phyloP scores from a whole-genome alignment of 23 tunicate species.

The Ciona savignyi region DNA sequence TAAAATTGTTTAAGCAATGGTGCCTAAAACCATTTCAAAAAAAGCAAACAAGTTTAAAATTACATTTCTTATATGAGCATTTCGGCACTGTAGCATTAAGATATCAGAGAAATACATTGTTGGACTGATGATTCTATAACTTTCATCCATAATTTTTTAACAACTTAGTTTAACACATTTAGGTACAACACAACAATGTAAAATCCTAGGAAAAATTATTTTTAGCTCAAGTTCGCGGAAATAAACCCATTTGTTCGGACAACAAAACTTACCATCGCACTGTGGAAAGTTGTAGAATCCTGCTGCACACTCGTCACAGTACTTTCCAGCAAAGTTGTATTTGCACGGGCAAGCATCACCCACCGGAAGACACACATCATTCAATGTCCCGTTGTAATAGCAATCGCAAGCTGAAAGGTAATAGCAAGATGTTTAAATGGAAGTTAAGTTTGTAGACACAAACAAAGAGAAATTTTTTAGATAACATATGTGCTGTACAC shows the following conservation, averaged over 20 bases:
- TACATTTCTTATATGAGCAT: too few species aligned
- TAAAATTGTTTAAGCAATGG: too few species aligned
- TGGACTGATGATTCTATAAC: not conserved
- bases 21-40: too few species aligned
- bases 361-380: conserved; percentile 76
- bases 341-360: conserved; percentile 93
- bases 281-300: conserved; percentile 93
- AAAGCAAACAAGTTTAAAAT: too few species aligned
- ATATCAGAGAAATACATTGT: not conserved
- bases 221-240: too few species aligned
- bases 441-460: not conserved
- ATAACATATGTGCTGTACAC: too few species aligned
- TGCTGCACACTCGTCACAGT: conserved; percentile 77
- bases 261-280: conserved; percentile 59
- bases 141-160: too few species aligned
- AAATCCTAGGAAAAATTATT: too few species aligned
- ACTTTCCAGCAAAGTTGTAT: conserved; percentile 88
- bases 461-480: too few species aligned
- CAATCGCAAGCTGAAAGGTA: conserved; percentile 83
- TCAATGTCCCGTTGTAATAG: conserved; percentile 82
- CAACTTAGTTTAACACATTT: too few species aligned
- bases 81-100: too few species aligned
- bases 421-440: not conserved
- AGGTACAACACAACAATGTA: too few species aligned
- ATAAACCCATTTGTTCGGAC: not conserved